Conservation (phyloP, 2,797 vertebrate genomes). For the Rhinichthys osculus region DNA sequence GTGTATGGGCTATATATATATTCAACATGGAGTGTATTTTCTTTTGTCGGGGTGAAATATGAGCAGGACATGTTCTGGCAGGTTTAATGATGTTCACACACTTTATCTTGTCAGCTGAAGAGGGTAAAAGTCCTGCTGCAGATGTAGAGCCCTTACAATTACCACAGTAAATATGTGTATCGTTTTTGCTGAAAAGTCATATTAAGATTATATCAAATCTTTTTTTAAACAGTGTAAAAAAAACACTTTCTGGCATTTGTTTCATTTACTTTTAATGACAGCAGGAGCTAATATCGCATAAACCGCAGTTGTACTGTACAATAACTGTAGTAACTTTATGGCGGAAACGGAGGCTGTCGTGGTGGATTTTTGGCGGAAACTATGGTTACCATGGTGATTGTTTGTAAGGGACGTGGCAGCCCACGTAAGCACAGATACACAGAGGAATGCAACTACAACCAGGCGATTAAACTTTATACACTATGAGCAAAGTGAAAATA, state of each 20-base stretch:
- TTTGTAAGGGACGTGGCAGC: constrained; percentile 49
- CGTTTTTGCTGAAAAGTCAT: neutral
- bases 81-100: neutral
- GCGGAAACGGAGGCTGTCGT: too few relatives aligned
- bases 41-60: neutral
- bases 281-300: too few relatives aligned
- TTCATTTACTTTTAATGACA: neutral
- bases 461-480: neutral
- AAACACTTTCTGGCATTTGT: too few relatives aligned
- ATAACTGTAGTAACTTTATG: neutral
- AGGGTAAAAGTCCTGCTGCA: neutral
- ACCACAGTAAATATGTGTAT: neutral
- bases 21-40: neutral
- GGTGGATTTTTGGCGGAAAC: too few relatives aligned
- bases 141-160: too few relatives aligned
- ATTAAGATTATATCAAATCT: neutral
- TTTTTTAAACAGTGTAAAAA: neutral
- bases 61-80: neutral
- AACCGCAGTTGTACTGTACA: neutral
- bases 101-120: neutral
- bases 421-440: constrained; percentile 37
- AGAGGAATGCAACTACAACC: constrained; percentile 24
- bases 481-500: neutral
- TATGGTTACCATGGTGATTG: neutral
- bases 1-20: too few relatives aligned